Percentiles rank a stretch among this genome's conserved stretches.
These are phyloP conservation scores for Crotalus viridis DNA, from an alignment of 2,113 vertebrate species.

Conservation along the genomic window DNA sequence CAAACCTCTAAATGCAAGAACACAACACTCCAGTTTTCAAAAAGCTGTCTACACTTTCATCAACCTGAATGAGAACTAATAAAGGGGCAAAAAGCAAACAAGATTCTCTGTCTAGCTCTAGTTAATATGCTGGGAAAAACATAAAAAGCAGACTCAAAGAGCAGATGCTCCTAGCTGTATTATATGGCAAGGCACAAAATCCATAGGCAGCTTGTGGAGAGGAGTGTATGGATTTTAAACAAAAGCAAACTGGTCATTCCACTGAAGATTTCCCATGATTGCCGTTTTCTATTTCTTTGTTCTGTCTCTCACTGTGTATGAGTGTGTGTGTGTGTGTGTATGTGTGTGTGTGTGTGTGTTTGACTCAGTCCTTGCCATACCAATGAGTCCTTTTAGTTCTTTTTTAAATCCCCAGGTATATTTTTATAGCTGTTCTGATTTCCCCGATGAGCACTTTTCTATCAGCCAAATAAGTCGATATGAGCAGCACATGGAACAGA, in stretches of 20 bases:
- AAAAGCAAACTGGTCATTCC: conserved; percentile 35
- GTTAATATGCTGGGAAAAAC: not conserved
- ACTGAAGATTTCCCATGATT: conserved; percentile 43
- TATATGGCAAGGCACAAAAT: conserved; percentile 9
- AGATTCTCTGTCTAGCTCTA: not conserved
- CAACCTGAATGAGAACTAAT: not conserved
- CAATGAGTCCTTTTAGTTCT: conserved; percentile 39
- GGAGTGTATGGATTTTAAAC: not conserved
- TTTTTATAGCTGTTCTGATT: conserved; percentile 50
- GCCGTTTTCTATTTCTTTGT: conserved; percentile 13
- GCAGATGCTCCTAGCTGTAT: conserved; percentile 7
- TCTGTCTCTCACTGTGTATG: not conserved
- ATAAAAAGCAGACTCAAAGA: conserved; percentile 12
- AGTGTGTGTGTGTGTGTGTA: not conserved
- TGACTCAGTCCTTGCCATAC: conserved; percentile 33
- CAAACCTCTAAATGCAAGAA: not conserved
- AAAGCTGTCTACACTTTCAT: not conserved
- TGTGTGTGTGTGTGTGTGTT: not conserved
- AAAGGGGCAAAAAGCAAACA: not conserved
- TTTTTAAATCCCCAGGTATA: conserved; percentile 48
- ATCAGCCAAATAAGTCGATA: conserved; percentile 46
- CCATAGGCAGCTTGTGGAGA: not conserved
- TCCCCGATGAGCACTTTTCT: conserved; percentile 59
- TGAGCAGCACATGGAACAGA: conserved; percentile 42
- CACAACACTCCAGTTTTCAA: not conserved